Evolutionary conservation across 1,140 invertebrate species (phyloP).

Genomic region (Ips nitidus): DNA sequence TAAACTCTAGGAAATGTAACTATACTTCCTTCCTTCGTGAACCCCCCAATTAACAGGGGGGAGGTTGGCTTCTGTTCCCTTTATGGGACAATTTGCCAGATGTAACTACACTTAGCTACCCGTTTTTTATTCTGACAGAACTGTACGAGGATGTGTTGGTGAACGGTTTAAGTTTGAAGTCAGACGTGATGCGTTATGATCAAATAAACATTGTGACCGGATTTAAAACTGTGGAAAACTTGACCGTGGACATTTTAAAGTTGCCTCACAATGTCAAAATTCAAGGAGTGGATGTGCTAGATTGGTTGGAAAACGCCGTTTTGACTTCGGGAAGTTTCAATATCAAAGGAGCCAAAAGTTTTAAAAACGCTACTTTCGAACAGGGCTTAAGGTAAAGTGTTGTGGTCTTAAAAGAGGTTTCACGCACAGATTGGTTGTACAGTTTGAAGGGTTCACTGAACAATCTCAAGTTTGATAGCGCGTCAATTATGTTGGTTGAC

Average conservation of each 20-base stretch:
- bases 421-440: background rate
- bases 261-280: conserved; percentile 45
- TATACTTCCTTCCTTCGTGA: conserved; percentile 22
- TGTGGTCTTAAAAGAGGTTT: background rate
- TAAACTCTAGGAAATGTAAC: conserved; percentile 6
- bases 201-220: conserved; percentile 48
- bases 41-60: too few relatives aligned
- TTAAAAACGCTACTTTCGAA: conserved; percentile 39
- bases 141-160: conserved; percentile 45
- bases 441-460: conserved; percentile 42
- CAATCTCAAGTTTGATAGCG: conserved; percentile 37
- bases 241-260: conserved; percentile 45
- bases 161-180: conserved; percentile 52
- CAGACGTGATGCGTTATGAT: conserved; percentile 52
- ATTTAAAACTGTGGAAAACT: conserved; percentile 45
- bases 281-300: conserved; percentile 49
- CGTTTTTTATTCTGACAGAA: conserved; percentile 18
- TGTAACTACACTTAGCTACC: too few relatives aligned
- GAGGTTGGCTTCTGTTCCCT: too few relatives aligned
- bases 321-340: conserved; percentile 38
- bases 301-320: conserved; percentile 52
- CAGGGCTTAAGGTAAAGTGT: conserved; percentile 40
- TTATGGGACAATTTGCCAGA: too few relatives aligned
- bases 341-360: conserved; percentile 38
- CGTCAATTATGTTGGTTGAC: conserved; percentile 43